phyloP scores from a whole-genome alignment of 2,113 vertebrate genomes.

The Herpetotheres cachinnans region DNA sequence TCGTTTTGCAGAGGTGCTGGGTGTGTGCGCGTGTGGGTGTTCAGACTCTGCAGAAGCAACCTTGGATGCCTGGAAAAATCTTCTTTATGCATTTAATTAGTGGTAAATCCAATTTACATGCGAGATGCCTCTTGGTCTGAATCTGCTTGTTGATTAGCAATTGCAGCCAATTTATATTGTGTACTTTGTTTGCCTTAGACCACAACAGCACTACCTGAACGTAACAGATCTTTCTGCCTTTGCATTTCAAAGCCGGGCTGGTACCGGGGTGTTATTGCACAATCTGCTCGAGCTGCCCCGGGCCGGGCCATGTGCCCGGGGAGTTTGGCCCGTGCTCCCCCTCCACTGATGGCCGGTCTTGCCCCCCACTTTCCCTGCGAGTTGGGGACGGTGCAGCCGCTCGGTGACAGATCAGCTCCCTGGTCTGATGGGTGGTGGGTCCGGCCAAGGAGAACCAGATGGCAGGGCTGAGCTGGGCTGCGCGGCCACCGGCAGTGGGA shows the following conservation, averaged over 20 bases:
- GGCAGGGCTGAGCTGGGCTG: accelerated
- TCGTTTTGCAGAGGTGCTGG: not conserved
- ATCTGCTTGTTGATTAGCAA: not conserved
- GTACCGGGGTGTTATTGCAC: not conserved
- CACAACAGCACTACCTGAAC: not conserved
- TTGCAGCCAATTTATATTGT: not conserved
- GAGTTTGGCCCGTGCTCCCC: not conserved
- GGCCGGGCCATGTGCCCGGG: not conserved
- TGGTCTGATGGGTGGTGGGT: accelerated
- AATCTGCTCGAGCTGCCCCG: not conserved
- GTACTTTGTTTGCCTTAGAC: not conserved
- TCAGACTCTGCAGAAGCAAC: constrained; percentile 26
- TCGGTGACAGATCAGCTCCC: not conserved
- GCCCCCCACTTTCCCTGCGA: accelerated
- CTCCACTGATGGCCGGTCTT: not conserved
- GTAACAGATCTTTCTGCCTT: not conserved
- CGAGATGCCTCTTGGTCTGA: constrained; percentile 48
- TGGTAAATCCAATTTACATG: constrained; percentile 6
- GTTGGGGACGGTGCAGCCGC: not conserved
- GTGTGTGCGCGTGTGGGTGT: constrained; percentile 46
- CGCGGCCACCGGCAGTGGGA: accelerated
- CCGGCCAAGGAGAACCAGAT: accelerated
- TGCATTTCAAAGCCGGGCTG: constrained; percentile 55
- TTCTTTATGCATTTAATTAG: constrained; percentile 57
- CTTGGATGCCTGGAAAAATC: constrained; percentile 40